Evolutionary conservation across 2,113 vertebrate species (phyloP), one percentile per base, ranked within the genome.

Genomic region (Epinephelus lanceolatus): DNA sequence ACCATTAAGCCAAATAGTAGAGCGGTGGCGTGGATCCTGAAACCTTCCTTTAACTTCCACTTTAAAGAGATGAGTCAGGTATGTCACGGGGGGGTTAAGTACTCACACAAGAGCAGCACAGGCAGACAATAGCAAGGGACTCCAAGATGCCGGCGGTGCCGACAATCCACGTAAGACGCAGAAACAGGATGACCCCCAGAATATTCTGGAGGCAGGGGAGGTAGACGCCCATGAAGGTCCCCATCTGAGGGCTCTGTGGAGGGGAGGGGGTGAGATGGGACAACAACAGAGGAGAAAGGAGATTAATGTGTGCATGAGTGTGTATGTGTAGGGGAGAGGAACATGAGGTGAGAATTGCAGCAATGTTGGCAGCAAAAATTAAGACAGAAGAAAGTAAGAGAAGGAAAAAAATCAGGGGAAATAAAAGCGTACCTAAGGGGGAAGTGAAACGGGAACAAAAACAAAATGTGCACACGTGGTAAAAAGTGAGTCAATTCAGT

Each of bases 131-230:
- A 85, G 96, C 96, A 89, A 99, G 95, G 55, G 98, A 96, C 87
- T 97, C 96, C 5, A 99, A 89, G 74, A 99, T 97, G 57, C 98
- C 98, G 0, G 98, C 96, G 0, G 96, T 96, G 37, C 98, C 98
- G 18, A 99, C 98, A 18, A 99, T 99, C 98, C 98, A 99, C 0
- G 98, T 98, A 52, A 99, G 96, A 27, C 98, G 96, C 56, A 99
- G 93, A 83, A 99, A 99, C 76, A 99, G 96, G 91, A 99, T 99
- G 65, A 99, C 98, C 3, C 98, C 98, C 66, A 99, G 94, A 73
- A 99, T 99, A 81, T 99, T 99, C 91, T 99, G 98, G 77, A 99
- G 95, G 83, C 98, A 99, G 12, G 98, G 98, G 78, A 99, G 96
- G 95, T 99, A 99, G 51, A 99, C 98, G 0, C 98, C 98, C 63